phyloP scores from a whole-genome alignment of 2,888 invertebrate genomes.

The Zygothrica quintamaculata region DNA sequence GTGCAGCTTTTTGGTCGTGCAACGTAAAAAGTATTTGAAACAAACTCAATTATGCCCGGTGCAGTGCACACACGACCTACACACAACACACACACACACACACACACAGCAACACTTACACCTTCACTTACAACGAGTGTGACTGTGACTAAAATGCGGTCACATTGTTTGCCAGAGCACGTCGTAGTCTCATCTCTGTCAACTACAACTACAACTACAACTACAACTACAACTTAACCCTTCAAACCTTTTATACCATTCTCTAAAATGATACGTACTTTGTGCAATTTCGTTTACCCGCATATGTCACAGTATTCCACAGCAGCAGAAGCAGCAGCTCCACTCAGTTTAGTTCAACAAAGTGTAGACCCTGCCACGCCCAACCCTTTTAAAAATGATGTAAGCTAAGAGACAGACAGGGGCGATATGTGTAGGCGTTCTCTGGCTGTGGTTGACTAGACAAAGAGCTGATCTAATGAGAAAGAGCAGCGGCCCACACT shows the following conservation, averaged over 20 bases:
- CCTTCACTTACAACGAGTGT: constrained; percentile 46
- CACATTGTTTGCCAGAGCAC: constrained; percentile 75
- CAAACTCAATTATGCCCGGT: constrained; percentile 79
- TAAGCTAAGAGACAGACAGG: not conserved
- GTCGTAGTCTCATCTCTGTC: constrained; percentile 37
- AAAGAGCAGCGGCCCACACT: constrained; percentile 38
- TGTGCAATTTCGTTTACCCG: constrained; percentile 66
- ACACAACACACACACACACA: constrained; percentile 15
- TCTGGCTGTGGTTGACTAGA: constrained; percentile 37
- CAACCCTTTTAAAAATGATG: constrained; percentile 1
- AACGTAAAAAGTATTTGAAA: constrained; percentile 79
- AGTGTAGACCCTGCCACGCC: constrained; percentile 34
- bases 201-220: not conserved
- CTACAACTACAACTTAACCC: not conserved
- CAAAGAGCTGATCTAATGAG: constrained; percentile 47
- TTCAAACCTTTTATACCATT: constrained; percentile 1
- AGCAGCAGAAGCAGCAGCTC: constrained; percentile 28
- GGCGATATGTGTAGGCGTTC: constrained; percentile 24
- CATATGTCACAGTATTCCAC: constrained; percentile 74
- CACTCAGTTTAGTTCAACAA: constrained; percentile 10
- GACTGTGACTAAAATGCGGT: constrained; percentile 82
- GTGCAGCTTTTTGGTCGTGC: constrained; percentile 57
- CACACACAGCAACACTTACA: constrained; percentile 31
- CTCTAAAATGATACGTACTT: constrained; percentile 46
- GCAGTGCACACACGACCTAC: constrained; percentile 63